Percentiles rank a stretch among this genome's conserved stretches.
These are phyloP conservation scores for Trichonephila clavata DNA, from an alignment of 1,140 invertebrate genomes.

Conservation along the genomic window DNA sequence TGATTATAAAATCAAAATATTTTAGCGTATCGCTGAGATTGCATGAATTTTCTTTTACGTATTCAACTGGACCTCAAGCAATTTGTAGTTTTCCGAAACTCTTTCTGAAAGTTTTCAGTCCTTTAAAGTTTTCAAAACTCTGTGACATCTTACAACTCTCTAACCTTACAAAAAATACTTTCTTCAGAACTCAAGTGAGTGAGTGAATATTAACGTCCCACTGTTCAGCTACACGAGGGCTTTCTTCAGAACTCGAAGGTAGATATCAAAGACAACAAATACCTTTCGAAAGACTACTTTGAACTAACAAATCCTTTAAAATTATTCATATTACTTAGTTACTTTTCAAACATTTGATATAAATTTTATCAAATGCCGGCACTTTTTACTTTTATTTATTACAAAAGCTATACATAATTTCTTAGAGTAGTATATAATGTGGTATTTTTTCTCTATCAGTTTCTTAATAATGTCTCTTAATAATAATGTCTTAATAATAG, in stretches of 20 bases:
- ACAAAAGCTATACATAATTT: too few species aligned
- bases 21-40: too few species aligned
- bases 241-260: background rate
- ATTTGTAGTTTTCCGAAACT: background rate
- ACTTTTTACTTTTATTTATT: background rate
- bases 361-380: background rate
- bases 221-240: too few species aligned
- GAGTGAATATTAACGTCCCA: too few species aligned
- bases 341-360: background rate
- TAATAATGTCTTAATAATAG: too few species aligned
- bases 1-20: too few species aligned
- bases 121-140: background rate
- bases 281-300: background rate
- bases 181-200: background rate
- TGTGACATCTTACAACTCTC: background rate
- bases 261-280: background rate
- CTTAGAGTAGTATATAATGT: too few species aligned
- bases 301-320: background rate
- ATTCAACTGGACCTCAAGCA: background rate
- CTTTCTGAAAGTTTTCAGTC: background rate
- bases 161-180: background rate
- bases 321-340: background rate
- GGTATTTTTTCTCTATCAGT: too few species aligned
- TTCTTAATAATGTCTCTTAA: too few species aligned
- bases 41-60: too few species aligned